Evolutionary conservation across 2,888 invertebrate species (phyloP).

Genomic region (Tridacna gigas): DNA sequence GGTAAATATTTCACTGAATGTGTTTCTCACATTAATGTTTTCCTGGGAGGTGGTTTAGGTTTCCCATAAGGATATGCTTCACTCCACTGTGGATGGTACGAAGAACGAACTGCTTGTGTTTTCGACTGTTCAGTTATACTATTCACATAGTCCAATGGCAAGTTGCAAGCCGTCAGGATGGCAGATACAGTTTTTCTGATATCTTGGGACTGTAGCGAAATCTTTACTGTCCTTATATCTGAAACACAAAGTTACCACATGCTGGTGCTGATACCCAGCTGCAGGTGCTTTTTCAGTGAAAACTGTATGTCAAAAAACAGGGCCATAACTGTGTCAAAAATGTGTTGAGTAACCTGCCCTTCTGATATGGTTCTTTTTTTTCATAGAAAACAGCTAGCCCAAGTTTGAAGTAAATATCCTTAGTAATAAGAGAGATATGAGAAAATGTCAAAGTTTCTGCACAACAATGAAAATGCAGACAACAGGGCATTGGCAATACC

Average conservation of each 20-base stretch:
- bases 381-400: no score
- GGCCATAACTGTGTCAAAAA: no score
- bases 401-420: no score
- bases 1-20: neutral
- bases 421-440: no score
- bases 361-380: no score
- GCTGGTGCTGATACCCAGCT: no score
- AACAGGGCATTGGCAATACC: no score
- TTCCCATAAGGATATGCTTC: neutral
- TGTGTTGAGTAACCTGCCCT: no score
- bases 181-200: conserved; percentile 90
- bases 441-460: no score
- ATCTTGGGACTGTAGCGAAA: conserved; percentile 88
- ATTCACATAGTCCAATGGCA: conserved; percentile 94
- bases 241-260: neutral
- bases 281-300: no score
- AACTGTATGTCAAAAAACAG: no score
- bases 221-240: conserved; percentile 87
- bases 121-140: conserved; percentile 83
- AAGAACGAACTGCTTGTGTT: neutral
- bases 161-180: conserved; percentile 92
- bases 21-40: conserved; percentile 32
- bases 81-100: conserved; percentile 14
- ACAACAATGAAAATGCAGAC: no score
- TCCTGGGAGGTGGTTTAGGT: conserved; percentile 39